These are phyloP conservation scores for Noctilio leporinus DNA, from an alignment of 2,113 vertebrate genomes.

Conservation along the genomic window DNA sequence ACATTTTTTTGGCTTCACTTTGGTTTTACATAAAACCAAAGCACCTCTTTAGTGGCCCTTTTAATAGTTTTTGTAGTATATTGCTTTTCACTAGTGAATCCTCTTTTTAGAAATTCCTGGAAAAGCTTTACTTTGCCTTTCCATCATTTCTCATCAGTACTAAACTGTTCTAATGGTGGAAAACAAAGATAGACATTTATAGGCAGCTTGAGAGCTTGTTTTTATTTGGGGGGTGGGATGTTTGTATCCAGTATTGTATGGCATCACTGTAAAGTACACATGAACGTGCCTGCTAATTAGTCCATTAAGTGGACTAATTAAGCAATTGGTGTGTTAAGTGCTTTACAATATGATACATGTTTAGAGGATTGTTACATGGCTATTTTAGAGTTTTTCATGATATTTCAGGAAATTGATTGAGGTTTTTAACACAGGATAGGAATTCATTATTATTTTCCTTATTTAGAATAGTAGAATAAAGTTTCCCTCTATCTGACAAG, in stretches of 20 bases:
- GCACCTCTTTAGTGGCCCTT: neutral
- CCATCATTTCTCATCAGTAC: neutral
- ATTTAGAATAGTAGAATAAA: slow-evolving; percentile 7
- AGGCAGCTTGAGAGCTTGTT: neutral
- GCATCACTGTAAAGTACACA: neutral
- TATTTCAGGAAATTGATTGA: neutral
- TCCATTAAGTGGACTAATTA: neutral
- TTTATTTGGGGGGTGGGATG: neutral
- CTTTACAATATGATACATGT: neutral
- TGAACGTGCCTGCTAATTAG: neutral
- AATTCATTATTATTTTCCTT: neutral
- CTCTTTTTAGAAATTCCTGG: slow-evolving; percentile 3
- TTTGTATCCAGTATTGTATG: neutral
- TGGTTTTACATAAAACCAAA: slow-evolving; percentile 2
- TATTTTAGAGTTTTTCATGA: neutral
- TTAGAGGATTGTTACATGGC: neutral
- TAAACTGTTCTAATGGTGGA: neutral
- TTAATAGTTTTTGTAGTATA: neutral
- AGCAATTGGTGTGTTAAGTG: neutral
- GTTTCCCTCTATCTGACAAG: neutral
- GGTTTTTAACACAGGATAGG: neutral
- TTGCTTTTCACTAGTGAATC: neutral
- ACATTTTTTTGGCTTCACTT: neutral
- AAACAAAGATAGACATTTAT: neutral
- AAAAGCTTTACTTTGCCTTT: neutral